Percentiles rank a stretch among this genome's conserved stretches.
Evolutionary conservation across 1,140 invertebrate genomes (phyloP).

Genomic region (Pseudomyrmex flavicornis): DNA sequence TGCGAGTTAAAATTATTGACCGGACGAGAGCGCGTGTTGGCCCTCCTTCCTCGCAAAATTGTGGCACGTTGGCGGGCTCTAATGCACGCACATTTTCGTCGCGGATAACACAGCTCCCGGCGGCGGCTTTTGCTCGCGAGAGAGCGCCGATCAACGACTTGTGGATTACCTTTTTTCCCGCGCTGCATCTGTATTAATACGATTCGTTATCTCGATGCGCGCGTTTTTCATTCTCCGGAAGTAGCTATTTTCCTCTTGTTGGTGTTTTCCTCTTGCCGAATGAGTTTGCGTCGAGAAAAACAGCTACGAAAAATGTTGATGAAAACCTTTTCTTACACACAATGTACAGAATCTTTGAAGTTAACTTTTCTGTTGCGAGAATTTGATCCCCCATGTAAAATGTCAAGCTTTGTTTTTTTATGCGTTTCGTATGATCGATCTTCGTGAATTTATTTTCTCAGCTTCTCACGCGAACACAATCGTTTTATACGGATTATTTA

Average conservation of each 20-base stretch:
- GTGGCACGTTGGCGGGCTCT: conserved; percentile 55
- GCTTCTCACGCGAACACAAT: not conserved
- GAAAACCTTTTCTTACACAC: no score
- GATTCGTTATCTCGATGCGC: conserved; percentile 23
- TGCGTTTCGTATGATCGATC: not conserved
- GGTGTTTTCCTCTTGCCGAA: not conserved
- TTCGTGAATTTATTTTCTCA: not conserved
- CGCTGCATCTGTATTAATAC: conserved; percentile 15
- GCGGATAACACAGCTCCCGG: conserved; percentile 28
- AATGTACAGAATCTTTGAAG: no score
- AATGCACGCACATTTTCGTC: conserved; percentile 55
- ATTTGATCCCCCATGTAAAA: not conserved
- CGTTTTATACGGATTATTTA: not conserved
- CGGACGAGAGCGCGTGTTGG: conserved; percentile 13
- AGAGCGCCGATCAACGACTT: conserved; percentile 45
- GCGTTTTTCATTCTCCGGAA: not conserved
- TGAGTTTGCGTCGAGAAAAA: no score
- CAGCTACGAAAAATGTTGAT: no score
- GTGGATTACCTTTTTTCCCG: conserved; percentile 40
- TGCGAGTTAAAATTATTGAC: conserved; percentile 50
- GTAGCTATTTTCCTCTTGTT: conserved; percentile 9
- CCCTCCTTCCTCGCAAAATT: conserved; percentile 13
- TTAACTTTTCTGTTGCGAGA: not conserved
- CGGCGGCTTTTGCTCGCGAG: conserved; percentile 26
- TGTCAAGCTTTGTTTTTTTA: not conserved